Base-by-base conservation (phyloP, 2,888 invertebrate species). In the Ryuthela nishihirai region DNA sequence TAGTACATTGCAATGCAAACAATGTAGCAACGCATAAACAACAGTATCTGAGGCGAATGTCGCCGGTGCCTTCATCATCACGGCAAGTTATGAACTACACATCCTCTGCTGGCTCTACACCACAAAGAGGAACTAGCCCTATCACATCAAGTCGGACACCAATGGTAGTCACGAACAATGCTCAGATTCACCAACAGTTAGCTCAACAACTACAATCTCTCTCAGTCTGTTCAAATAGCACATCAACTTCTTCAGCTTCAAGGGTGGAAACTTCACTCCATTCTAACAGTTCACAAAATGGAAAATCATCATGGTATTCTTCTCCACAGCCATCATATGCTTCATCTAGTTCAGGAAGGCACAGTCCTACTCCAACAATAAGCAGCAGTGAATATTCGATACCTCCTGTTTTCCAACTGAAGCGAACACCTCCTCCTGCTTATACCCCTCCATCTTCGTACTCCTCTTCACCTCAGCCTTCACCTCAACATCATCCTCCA, bases 161-260 rank as follows among this genome's bases (percentile, higher is more conserved):
- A 54, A 87, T 87, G 84, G 83, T 88, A 64, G 86, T 56, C 3
- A 35, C 55, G 36, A 62, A 62, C 40, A 86, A 49, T 39, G 46
- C 62, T 32, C 66, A 65, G 18, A 52, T 52, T 10, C 89, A 90
- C 72, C 90, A 91, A 70, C 90, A 91, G 74, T 78, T 92, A 47
- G 80, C 85, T 49, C 91, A 91, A 74, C 90, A 91, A 74, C 87
- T 92, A 76, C 91, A 91, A 75, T 88, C 88, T 21, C 78, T 91
- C 62, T 85, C 82, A 71, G 80, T 90, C 67, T 88, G 87, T 53
- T 52, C 48, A 35, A 60, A 54, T 44, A 47, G 60, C 12, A 50
- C 60, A n/a, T 44, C 53, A 12, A 18, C 39, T 34, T 54, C 60
- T 18, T 50, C 49, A 15, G 35, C 53, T 17, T 41, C 42, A 17